These are phyloP conservation scores for Apodemus speciosus DNA, from an alignment of 2,113 vertebrate genomes.

Conservation along the genomic window DNA sequence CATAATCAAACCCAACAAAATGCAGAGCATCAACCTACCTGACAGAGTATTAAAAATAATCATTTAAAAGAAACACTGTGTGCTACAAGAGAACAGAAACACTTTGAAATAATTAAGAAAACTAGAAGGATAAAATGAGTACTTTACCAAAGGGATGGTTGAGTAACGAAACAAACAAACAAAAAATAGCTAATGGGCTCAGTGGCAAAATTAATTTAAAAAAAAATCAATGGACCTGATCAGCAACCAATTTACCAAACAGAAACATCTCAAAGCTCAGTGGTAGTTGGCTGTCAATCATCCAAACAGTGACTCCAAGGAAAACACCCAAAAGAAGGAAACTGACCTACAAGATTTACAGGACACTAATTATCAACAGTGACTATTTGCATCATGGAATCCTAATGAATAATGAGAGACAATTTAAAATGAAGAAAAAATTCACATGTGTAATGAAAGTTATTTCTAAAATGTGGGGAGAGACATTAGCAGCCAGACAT, in stretches of 20 bases:
- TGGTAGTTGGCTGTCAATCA: not conserved
- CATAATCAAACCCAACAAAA: not conserved
- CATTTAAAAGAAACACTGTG: not conserved
- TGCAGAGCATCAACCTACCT: not conserved
- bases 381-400: not conserved
- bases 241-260: not conserved
- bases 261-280: not conserved
- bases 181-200: not conserved
- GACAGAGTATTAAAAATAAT: not conserved
- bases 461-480: not conserved
- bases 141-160: not conserved
- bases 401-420: not conserved
- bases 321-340: not conserved
- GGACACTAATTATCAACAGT: not conserved
- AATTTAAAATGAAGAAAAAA: not conserved
- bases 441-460: not conserved
- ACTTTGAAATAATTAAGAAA: not conserved
- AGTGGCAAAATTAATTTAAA: not conserved
- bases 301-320: not conserved
- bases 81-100: not conserved
- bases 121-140: not conserved
- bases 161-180: not conserved
- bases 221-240: not conserved
- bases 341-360: not conserved
- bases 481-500: accelerated